Evolutionary conservation across 2,888 invertebrate genomes (phyloP).

Genomic region (Vannuccia rotundouncinata): DNA sequence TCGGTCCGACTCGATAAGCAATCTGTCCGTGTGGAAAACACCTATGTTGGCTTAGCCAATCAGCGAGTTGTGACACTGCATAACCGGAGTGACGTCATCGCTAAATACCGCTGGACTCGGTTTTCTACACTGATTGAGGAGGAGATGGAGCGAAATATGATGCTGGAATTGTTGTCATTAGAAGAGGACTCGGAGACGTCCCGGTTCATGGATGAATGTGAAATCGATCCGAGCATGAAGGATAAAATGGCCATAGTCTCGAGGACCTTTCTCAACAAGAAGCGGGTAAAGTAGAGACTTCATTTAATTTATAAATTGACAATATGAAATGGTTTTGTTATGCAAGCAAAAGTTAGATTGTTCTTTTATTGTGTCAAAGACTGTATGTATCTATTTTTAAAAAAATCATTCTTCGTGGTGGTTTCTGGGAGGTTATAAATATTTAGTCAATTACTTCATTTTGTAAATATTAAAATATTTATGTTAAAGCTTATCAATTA

Average conservation of each 20-base stretch:
- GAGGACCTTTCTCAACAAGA: constrained; percentile 53
- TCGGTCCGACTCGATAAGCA: constrained; percentile 55
- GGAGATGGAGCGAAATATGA: constrained; percentile 44
- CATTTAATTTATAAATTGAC: no score
- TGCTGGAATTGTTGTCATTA: constrained; percentile 42
- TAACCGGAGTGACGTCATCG: constrained; percentile 54
- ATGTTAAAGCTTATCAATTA: no score
- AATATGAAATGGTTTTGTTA: no score
- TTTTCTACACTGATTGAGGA: constrained; percentile 55
- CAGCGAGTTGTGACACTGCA: constrained; percentile 52
- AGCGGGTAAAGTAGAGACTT: constrained; percentile 46
- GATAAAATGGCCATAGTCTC: constrained; percentile 54
- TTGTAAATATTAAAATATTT: no score
- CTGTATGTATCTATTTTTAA: no score
- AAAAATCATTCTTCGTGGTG: no score
- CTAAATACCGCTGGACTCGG: constrained; percentile 55
- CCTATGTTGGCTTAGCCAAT: constrained; percentile 55
- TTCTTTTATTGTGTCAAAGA: no score
- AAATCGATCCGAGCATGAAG: constrained; percentile 50
- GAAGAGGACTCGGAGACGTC: constrained; percentile 51
- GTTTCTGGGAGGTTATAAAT: no score
- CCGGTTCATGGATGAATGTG: constrained; percentile 52
- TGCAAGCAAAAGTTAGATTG: no score
- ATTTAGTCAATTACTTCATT: no score
- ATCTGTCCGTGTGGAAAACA: constrained; percentile 54